phyloP scores from a whole-genome alignment of 2,888 invertebrate species.

The Cantharis lateralis region DNA sequence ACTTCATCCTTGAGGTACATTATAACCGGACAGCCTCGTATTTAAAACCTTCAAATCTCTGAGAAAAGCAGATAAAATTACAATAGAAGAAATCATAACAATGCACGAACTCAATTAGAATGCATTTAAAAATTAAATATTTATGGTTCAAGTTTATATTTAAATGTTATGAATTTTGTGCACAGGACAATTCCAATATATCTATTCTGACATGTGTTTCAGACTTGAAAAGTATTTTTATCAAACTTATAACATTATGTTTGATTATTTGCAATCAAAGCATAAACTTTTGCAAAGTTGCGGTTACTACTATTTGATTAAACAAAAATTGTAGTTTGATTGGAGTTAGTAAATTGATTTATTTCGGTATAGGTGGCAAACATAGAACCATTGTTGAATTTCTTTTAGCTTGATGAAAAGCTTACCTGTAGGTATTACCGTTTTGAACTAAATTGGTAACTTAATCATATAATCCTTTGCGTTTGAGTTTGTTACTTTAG shows the following conservation, averaged over 20 bases:
- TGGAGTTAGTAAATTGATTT: not conserved
- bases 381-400: not conserved
- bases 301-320: not conserved
- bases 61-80: no score
- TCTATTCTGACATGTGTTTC: not conserved
- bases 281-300: not conserved
- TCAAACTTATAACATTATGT: not conserved
- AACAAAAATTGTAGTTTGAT: not conserved
- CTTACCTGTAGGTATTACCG: not conserved
- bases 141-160: no score
- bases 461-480: not conserved
- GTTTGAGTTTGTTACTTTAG: not conserved
- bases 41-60: no score
- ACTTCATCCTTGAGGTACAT: no score
- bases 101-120: no score
- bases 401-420: not conserved
- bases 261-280: not conserved
- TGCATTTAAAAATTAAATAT: no score
- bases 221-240: not conserved
- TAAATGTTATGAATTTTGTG: not conserved
- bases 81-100: no score
- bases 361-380: not conserved
- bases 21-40: no score
- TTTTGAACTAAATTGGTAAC: not conserved
- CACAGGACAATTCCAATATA: not conserved